A percentile compares a stretch with the other conserved stretches of the same genome.
Conservation (phyloP, 92 coral and sea anemone genomes). For the Porites lobata region DNA sequence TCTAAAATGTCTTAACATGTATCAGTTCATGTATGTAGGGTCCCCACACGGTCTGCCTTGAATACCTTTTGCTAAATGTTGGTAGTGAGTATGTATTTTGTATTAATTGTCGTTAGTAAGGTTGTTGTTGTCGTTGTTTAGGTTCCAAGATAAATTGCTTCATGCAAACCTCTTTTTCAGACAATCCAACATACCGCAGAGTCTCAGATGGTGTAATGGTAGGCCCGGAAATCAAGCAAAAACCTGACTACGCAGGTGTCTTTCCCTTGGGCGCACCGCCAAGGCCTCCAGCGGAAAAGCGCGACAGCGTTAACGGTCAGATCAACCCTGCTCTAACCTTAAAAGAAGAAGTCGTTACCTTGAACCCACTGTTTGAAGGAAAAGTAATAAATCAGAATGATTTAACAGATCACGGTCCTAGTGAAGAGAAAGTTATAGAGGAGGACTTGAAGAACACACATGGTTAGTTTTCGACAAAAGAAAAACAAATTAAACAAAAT, state of each 20-base stretch:
- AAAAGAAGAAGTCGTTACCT: constrained; percentile 30
- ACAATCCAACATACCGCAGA: constrained; percentile 31
- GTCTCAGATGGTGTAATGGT: constrained; percentile 24
- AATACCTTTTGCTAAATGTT: too few species aligned
- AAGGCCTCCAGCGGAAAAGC: constrained; percentile 40
- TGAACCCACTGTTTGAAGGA: constrained; percentile 51
- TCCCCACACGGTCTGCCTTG: too few species aligned
- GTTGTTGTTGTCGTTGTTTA: too few species aligned
- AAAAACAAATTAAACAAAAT: too few species aligned
- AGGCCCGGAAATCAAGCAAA: constrained; percentile 15
- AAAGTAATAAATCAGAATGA: constrained; percentile 41
- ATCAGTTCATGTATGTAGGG: too few species aligned
- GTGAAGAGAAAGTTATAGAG: constrained; percentile 7
- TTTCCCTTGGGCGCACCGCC: constrained; percentile 47
- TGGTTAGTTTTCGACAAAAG: constrained; percentile 1
- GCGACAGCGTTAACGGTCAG: constrained; percentile 35
- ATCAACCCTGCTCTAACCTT: constrained; percentile 44
- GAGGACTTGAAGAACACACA: constrained; percentile 18
- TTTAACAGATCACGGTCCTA: constrained; percentile 5
- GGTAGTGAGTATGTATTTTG: too few species aligned
- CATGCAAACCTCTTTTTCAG: not conserved
- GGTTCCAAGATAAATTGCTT: not conserved
- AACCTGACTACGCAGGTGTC: constrained; percentile 22
- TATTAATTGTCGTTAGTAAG: too few species aligned
- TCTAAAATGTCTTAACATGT: too few species aligned